Base-by-base conservation (phyloP, 2,797 vertebrate genomes). In the Ispidina lecontei region DNA sequence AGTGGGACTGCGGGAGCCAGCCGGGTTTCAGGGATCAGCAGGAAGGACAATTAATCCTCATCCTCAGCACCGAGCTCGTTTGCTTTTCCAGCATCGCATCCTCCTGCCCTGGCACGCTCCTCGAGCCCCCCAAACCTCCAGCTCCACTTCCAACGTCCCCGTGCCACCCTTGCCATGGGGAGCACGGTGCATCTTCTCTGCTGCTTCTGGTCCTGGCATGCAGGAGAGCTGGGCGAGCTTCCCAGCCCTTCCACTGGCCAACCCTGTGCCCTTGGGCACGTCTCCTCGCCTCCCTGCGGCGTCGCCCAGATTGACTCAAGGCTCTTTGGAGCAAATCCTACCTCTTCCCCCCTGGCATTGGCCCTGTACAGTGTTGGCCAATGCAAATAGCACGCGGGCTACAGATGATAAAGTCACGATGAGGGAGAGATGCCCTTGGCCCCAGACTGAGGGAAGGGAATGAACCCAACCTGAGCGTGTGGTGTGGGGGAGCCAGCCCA, bases 1-100 rank as follows among this genome's bases (percentile, higher is more conserved):
- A 35, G 86, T 3, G 2, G 60, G 68, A 8, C 35, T 51, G 78
- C 2, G 6, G 88, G 84, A 52, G 23, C 0, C 6, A 76, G 76
- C 67, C 62, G 70, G 92, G 85, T 70, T 77, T 31, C 76, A 28
- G 81, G 80, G 80, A 82, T 88, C 80, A 81, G 84, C 60, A 12
- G 64, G 70, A 76, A 88, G 80, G 75, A 85, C 71, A 46, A 77
- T 64, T 73, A 88, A 84, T 85, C 89, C 84, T 69, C 5, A 4
- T 62, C 29, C 46, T 67, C 23, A 21, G 56, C 44, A 9, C 28
- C 4, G 55, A 51, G 17, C 2, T 0, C 6, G 26, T 56, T 65
- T 43, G 54, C n/a, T 47, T 84, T 71, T 47, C 83, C 86, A 74
- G 41, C 25, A 2, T 3, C 39, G 10, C 41, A 14, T 64, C 87